phyloP scores from a whole-genome alignment of 2,797 vertebrate genomes.

The Pseudochirops cupreus region DNA sequence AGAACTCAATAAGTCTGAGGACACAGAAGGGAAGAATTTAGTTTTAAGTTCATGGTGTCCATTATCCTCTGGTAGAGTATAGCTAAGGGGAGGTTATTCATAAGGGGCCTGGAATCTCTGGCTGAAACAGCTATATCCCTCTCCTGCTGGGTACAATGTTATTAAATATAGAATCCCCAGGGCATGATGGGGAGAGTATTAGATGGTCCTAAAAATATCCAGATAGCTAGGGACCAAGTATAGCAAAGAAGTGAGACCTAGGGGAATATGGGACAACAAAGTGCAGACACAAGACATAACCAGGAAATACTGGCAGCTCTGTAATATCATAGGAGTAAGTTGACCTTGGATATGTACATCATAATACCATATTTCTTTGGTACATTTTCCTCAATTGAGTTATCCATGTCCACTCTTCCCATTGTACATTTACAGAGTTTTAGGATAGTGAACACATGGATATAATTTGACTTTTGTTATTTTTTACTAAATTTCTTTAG shows the following conservation, averaged over 20 bases:
- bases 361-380: not conserved
- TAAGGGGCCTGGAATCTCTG: not conserved
- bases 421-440: not conserved
- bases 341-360: not conserved
- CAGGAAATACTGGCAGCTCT: not conserved
- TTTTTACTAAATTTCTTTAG: not conserved
- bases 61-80: not conserved
- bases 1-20: not conserved
- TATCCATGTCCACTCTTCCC: not conserved
- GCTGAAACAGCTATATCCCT: not conserved
- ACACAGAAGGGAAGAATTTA: not conserved
- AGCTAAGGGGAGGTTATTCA: not conserved
- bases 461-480: not conserved
- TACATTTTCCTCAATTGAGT: not conserved
- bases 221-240: not conserved
- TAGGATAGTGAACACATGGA: not conserved
- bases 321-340: not conserved
- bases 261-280: not conserved
- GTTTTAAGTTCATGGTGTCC: not conserved
- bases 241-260: not conserved
- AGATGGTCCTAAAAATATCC: not conserved
- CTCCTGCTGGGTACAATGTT: not conserved
- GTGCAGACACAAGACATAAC: not conserved
- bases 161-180: not conserved
- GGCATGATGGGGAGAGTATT: not conserved